These are phyloP conservation scores for Ormyrus labotus DNA, from an alignment of 2,888 invertebrate genomes.

Conservation along the genomic window DNA sequence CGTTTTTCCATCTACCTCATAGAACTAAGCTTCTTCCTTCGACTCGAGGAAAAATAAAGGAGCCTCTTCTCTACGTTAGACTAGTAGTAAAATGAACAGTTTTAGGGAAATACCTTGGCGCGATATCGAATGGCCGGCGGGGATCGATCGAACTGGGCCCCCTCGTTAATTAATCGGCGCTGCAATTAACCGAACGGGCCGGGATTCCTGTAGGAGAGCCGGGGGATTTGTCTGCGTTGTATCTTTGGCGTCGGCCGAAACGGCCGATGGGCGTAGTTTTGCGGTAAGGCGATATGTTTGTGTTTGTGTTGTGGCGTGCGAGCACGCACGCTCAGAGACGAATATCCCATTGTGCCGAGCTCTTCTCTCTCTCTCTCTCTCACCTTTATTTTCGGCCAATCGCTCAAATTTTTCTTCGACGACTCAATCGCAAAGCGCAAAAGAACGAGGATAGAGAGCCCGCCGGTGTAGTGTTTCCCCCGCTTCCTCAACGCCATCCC, in stretches of 20 bases:
- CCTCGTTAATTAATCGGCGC: slow-evolving; percentile 17
- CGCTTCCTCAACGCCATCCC: slow-evolving; percentile 56
- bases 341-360: slow-evolving; percentile 43
- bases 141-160: background rate
- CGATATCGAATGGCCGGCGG: no score
- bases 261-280: slow-evolving; percentile 68
- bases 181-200: no score
- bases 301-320: slow-evolving; percentile 60
- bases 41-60: no score
- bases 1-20: slow-evolving; percentile 7
- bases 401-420: no score
- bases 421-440: no score
- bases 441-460: background rate
- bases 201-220: no score
- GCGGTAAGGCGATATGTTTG: slow-evolving; percentile 69
- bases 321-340: slow-evolving; percentile 33
- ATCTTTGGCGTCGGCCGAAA: slow-evolving; percentile 59
- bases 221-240: background rate
- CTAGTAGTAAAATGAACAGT: no score
- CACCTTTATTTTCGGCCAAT: background rate
- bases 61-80: no score
- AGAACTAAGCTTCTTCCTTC: no score
- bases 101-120: no score
- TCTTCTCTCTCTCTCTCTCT: slow-evolving; percentile 5
- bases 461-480: slow-evolving; percentile 50